Conservation (phyloP, 2,797 vertebrate species). For the Yasuhikotakia modesta region DNA sequence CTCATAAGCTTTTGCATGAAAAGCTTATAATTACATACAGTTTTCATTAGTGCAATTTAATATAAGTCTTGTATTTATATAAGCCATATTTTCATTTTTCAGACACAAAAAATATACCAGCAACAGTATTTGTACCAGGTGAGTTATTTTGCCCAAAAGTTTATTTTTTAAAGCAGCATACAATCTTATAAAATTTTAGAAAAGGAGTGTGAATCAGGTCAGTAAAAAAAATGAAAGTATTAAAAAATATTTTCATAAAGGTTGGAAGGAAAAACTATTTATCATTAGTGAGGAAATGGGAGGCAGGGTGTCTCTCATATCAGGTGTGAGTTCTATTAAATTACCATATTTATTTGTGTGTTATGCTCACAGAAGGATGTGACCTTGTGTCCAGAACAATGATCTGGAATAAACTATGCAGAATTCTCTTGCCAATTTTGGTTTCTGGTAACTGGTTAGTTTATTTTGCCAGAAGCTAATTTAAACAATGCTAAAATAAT, state of each 20-base stretch:
- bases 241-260: neutral
- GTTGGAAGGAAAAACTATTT: neutral
- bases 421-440: neutral
- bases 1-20: neutral
- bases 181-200: too few species aligned
- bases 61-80: too few species aligned
- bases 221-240: constrained; percentile 1
- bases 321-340: neutral
- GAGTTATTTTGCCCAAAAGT: too few species aligned
- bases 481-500: neutral
- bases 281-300: neutral
- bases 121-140: too few species aligned
- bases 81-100: too few species aligned
- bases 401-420: neutral
- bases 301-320: neutral
- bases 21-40: neutral
- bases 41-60: neutral
- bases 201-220: neutral
- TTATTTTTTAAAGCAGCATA: too few species aligned
- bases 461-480: neutral
- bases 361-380: neutral
- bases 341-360: neutral
- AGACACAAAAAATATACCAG: too few species aligned
- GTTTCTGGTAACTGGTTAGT: neutral
- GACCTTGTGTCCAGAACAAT: neutral